Conservation (phyloP, 2,797 vertebrate genomes). For the Alouatta caraya region DNA sequence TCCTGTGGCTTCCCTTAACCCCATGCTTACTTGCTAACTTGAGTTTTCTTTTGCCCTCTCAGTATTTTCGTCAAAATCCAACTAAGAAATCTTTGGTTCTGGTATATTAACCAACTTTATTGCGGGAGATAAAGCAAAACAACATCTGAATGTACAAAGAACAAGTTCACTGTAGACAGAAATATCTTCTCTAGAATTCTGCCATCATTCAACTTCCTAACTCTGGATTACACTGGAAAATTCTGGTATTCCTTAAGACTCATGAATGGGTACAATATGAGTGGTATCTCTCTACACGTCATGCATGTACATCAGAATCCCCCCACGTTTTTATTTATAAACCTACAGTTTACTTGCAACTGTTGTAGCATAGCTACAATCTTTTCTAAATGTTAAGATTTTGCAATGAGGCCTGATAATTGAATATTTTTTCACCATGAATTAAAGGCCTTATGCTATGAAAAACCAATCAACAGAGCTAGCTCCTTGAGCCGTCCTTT, state of each 20-base stretch:
- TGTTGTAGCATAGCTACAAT: neutral
- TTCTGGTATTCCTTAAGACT: slow-evolving; percentile 21
- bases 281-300: neutral
- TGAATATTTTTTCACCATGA: neutral
- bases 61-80: neutral
- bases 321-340: slow-evolving; percentile 3
- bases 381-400: slow-evolving; percentile 13
- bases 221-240: neutral
- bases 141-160: neutral
- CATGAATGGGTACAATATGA: neutral
- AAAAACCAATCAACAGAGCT: neutral
- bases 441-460: neutral
- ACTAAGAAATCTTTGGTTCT: neutral
- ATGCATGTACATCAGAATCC: neutral
- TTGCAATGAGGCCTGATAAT: neutral
- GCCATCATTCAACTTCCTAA: neutral
- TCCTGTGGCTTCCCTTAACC: neutral
- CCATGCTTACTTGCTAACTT: neutral
- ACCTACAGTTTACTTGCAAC: neutral
- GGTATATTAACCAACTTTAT: neutral
- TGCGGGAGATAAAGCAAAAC: slow-evolving; percentile 1
- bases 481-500: neutral
- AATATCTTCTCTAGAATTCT: neutral
- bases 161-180: neutral
- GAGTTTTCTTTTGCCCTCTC: neutral